Percentiles rank a stretch among this genome's conserved stretches.
Evolutionary conservation across 1,140 invertebrate genomes (phyloP).

Genomic region (Drosophila sp.): DNA sequence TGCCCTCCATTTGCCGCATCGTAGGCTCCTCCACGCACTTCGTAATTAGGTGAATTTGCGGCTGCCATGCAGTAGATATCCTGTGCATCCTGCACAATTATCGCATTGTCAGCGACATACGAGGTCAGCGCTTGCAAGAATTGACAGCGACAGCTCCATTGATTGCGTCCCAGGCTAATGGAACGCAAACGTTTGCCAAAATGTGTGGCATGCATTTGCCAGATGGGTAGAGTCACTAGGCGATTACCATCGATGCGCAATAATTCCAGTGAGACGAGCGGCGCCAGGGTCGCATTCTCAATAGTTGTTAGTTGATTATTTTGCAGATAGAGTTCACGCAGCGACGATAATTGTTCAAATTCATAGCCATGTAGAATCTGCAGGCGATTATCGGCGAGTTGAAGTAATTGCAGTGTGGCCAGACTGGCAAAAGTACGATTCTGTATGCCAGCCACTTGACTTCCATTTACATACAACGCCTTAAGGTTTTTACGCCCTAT

Average conservation of each 20-base stretch:
- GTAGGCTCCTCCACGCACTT: constrained; percentile 41
- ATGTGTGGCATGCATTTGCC: constrained; percentile 87
- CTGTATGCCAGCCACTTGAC: constrained; percentile 92
- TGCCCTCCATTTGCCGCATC: not conserved
- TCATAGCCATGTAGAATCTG: constrained; percentile 93
- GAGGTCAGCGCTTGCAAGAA: constrained; percentile 93
- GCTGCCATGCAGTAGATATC: constrained; percentile 92
- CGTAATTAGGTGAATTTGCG: constrained; percentile 83
- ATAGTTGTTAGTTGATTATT: constrained; percentile 92
- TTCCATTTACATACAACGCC: constrained; percentile 93
- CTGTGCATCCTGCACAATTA: constrained; percentile 90
- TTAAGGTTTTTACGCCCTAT: constrained; percentile 95
- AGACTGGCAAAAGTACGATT: constrained; percentile 96
- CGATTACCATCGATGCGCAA: constrained; percentile 93
- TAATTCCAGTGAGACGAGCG: constrained; percentile 90
- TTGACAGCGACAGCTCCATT: constrained; percentile 95
- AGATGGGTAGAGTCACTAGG: constrained; percentile 91
- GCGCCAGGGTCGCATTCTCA: constrained; percentile 91
- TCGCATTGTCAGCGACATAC: constrained; percentile 92
- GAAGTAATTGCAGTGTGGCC: constrained; percentile 90
- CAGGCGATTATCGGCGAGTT: constrained; percentile 93
- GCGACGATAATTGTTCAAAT: constrained; percentile 91
- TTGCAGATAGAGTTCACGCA: constrained; percentile 93
- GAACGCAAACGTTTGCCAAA: constrained; percentile 86
- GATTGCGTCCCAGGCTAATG: constrained; percentile 90